A percentile compares a stretch with the other conserved stretches of the same genome.
phyloP scores from a whole-genome alignment of 2,797 vertebrate species.

The Gymnopithys bicolor region DNA sequence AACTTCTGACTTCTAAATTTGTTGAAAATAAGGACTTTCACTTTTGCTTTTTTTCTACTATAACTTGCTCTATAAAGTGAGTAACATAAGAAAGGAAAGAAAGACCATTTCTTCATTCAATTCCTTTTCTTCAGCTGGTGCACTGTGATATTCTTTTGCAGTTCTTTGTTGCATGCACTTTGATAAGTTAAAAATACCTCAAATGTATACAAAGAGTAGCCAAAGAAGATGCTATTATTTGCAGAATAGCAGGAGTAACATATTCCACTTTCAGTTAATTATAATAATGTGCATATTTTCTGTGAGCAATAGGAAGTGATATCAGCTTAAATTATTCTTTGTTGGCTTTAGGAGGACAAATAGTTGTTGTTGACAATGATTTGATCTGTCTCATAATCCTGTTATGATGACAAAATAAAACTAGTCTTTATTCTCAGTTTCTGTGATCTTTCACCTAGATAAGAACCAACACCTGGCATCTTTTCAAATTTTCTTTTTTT shows the following conservation, averaged over 20 bases:
- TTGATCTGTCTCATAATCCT: constrained; percentile 83
- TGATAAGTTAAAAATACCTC: neutral
- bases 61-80: neutral
- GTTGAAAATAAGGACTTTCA: neutral
- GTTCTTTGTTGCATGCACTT: neutral
- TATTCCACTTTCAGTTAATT: constrained; percentile 54
- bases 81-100: neutral
- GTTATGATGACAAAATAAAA: constrained; percentile 75
- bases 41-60: neutral
- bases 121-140: neutral
- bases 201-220: constrained; percentile 5
- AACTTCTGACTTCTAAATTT: neutral
- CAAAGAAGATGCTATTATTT: neutral
- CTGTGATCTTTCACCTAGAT: constrained; percentile 83
- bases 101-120: neutral
- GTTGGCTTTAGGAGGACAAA: constrained; percentile 75
- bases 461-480: constrained; percentile 82
- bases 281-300: constrained; percentile 53
- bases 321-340: constrained; percentile 67
- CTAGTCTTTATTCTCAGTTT: constrained; percentile 75
- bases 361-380: constrained; percentile 79
- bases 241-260: neutral
- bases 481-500: constrained; percentile 79
- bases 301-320: constrained; percentile 28
- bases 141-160: neutral